Evolutionary conservation across 37 sponge, comb jelly and placozoan species (phyloP), one percentile per base, ranked within the genome.

Genomic region (Mnemiopsis leidyi): DNA sequence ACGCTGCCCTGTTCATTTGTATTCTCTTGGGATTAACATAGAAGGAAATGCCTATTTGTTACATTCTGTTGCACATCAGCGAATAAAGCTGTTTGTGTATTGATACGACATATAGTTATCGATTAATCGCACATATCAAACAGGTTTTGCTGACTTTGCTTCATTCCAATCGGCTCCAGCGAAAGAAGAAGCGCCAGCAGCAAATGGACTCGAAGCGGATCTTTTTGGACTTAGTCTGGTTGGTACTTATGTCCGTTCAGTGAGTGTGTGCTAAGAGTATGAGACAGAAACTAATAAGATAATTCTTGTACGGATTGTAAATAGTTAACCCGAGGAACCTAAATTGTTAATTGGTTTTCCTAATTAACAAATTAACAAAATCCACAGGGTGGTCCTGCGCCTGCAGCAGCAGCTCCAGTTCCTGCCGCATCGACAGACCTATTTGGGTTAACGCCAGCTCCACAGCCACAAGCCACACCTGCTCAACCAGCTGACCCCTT

Each of bases 111-210:
- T n/a, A n/a, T n/a, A n/a, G n/a, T n/a, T n/a, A n/a, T n/a, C n/a
- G n/a, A 48, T 48, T 48, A 48, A 48, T 48, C 13, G 61, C 13
- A 18, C 61, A 48, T 13, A 48, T 48, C 13, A 48, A 48, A 5
- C 90, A 85, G 90, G 90, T 40, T 85, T 85, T 85, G 90, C 90
- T 7, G 90, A 85, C 39, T 85, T 85, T 29, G 29, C 90, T 5
- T 38, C 90, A 0, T 85, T 85, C 90, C 90, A 85, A 23, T 38
- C 90, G 32, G 90, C 90, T 0, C 40, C 90, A 26, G 25, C 90
- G 0, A 9, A 35, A 0, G 16, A 38, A 23, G 38, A 40, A 1
- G 36, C 33, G 16, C 30, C 73, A 29, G 35, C 82, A 3, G 61
- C 40, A 3, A 40, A 40, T 40, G 90, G 90, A 38, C 61, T 85